Conservation (phyloP, 1,140 invertebrate genomes). For the Drosophila mojavensis region DNA sequence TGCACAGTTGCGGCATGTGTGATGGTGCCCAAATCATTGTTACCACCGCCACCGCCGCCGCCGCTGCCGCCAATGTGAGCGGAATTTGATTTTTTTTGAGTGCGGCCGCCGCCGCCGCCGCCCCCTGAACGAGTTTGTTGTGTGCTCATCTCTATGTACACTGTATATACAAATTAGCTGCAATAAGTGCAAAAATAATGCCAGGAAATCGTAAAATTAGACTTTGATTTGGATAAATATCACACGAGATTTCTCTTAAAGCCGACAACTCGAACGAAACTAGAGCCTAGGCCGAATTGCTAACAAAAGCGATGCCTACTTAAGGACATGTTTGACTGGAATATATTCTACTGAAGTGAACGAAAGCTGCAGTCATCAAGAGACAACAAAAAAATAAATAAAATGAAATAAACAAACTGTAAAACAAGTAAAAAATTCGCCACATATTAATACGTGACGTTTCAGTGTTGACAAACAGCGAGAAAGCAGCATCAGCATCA, state of each 20-base stretch:
- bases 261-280: slow-evolving; percentile 40
- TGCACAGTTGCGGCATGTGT: slow-evolving; percentile 61
- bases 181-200: slow-evolving; percentile 10
- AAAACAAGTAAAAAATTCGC: not conserved
- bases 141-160: slow-evolving; percentile 85
- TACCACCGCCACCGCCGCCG: slow-evolving; percentile 49
- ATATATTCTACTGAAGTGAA: not conserved
- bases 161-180: slow-evolving; percentile 84
- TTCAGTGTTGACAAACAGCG: slow-evolving; percentile 4
- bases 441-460: not conserved
- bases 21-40: slow-evolving; percentile 49
- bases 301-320: slow-evolving; percentile 35
- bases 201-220: slow-evolving; percentile 10
- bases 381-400: not conserved
- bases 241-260: slow-evolving; percentile 34
- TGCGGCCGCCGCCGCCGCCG: slow-evolving; percentile 72
- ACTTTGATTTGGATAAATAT: slow-evolving; percentile 40
- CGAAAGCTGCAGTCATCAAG: too few species aligned
- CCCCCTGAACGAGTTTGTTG: slow-evolving; percentile 83
- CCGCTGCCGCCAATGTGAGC: slow-evolving; percentile 57
- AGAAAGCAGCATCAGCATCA: not conserved
- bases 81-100: slow-evolving; percentile 83
- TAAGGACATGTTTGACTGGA: not conserved
- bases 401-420: too few species aligned
- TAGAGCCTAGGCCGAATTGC: not conserved